Evolutionary conservation across 2,797 vertebrate species (phyloP).

Genomic region (Hapalemur alaotrensis): DNA sequence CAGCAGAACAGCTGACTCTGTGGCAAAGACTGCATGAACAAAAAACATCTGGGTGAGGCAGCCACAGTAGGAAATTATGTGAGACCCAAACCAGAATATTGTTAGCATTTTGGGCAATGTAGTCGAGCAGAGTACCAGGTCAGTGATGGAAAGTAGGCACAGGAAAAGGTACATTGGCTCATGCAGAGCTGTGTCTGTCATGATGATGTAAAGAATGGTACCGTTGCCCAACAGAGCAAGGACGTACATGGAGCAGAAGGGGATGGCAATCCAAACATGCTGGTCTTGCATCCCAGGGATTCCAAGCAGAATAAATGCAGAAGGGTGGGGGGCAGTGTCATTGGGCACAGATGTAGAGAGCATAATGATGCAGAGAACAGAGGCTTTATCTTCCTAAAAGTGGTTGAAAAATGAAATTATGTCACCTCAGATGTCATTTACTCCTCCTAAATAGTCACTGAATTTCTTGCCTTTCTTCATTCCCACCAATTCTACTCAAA

Average conservation of each 20-base stretch:
- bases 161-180: constrained; percentile 89
- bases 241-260: constrained; percentile 73
- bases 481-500: not conserved
- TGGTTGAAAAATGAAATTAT: constrained; percentile 9
- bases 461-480: not conserved
- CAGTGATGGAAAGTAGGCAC: constrained; percentile 80
- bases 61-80: constrained; percentile 78
- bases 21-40: constrained; percentile 81
- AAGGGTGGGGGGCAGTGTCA: constrained; percentile 59
- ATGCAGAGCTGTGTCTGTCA: constrained; percentile 79
- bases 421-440: not conserved
- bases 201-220: constrained; percentile 82
- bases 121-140: constrained; percentile 80
- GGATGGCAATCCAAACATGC: constrained; percentile 67
- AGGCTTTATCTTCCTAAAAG: constrained; percentile 9
- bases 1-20: constrained; percentile 70
- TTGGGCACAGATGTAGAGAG: constrained; percentile 7
- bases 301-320: constrained; percentile 67
- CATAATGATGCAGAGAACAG: constrained; percentile 5
- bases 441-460: not conserved
- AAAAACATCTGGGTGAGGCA: constrained; percentile 89
- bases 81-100: constrained; percentile 80
- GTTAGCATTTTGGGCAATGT: constrained; percentile 85
- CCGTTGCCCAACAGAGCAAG: constrained; percentile 83
- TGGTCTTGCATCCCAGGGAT: constrained; percentile 71